Evolutionary conservation across 1,140 invertebrate genomes (phyloP), one percentile per base, ranked within the genome.

Genomic region (Drosophila truncata): DNA sequence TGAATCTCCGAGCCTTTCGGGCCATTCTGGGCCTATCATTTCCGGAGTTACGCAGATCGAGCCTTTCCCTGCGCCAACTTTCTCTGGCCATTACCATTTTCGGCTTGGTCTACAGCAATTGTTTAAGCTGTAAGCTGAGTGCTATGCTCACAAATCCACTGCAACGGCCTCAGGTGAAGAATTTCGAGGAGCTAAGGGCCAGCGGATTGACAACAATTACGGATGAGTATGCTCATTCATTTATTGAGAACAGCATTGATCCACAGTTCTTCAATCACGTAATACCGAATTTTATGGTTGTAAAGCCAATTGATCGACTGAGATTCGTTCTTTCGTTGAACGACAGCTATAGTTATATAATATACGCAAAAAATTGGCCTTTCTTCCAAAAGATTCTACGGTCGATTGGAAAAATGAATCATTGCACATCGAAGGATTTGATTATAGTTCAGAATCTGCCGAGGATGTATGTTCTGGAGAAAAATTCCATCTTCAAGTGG

Each of bases 71-170:
- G 0, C 57, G 49, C 0, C 80, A 79, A 39, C 50, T 75, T 2
- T 42, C 75, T 1, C 33, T 82, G 41, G 29, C 64, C 4, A 75
- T 82, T 23, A 59, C 35, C 13, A 23, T 76, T 4, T 82, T 75
- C 9, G 66, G 75, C 4, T 29, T 83, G 9, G 37, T 83, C 2
- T 63, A 55, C 1, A 71, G 37, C 16, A 66, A 49, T 7, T 60
- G 62, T 3, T 54, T 82, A 1, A 71, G 49, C 47, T 66, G 70
- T 31, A 82, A 71, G 13, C 18, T 83, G 0, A 83, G 61, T 33
- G 63, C 80, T 2, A 11, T 83, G 20, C 37, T 83, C 2, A 76
- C 60, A 3, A 79, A 61, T 9, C 41, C 42, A 8, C 44, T 47
- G 0, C 4, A 39, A 0, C 2, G 25, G 0, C 33, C 16, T 3